Evolutionary conservation across 2,888 invertebrate species (phyloP).

Genomic region (Seladonia tumulorum): DNA sequence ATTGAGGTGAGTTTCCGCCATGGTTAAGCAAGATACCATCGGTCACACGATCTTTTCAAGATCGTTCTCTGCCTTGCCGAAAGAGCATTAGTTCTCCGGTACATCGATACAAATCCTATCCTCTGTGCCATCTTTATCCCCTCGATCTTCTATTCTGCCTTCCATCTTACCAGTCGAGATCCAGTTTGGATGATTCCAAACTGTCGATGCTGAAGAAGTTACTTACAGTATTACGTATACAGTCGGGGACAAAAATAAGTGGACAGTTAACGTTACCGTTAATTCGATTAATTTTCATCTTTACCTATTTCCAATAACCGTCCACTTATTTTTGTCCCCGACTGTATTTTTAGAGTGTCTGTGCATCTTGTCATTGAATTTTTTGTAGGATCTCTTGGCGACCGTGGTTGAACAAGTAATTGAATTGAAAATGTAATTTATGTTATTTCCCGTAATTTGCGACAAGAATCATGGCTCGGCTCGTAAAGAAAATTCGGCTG

Average conservation of each 20-base stretch:
- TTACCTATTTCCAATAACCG: no score
- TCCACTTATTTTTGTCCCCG: no score
- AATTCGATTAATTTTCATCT: no score
- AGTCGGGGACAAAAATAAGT: no score
- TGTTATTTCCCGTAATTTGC: neutral
- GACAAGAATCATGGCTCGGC: neutral
- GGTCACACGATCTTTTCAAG: slow-evolving; percentile 2
- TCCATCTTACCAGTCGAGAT: neutral
- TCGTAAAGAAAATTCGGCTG: neutral
- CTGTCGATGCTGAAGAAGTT: neutral
- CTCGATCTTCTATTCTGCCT: neutral
- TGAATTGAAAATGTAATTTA: no score
- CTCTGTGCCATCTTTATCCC: neutral
- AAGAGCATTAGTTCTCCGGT: neutral
- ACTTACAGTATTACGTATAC: neutral
- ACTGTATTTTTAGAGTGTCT: no score
- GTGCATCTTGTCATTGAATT: neutral
- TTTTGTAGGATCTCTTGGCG: neutral
- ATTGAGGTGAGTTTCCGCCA: slow-evolving; percentile 76
- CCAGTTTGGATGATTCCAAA: neutral
- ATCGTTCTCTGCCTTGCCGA: neutral
- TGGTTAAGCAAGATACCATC: slow-evolving; percentile 1
- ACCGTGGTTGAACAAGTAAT: no score
- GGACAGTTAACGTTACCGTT: no score
- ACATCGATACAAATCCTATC: neutral